Evolutionary conservation across 2,888 invertebrate genomes (phyloP).

Genomic region (Mimumesa dahlbomi): DNA sequence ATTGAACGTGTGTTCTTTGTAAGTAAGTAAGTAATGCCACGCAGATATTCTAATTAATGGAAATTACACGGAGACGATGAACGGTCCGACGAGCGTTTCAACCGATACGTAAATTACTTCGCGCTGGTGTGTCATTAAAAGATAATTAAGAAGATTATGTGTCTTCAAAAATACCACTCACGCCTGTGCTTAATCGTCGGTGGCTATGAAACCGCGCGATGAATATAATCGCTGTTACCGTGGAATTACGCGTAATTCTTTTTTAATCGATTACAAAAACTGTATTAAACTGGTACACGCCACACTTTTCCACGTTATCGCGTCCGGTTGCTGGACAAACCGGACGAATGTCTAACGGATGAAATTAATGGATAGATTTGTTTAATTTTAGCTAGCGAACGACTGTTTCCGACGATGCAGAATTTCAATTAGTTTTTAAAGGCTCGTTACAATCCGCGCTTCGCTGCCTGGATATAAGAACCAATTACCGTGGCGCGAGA

Average conservation of each 20-base stretch:
- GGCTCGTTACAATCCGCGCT: constrained; percentile 23
- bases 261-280: background rate
- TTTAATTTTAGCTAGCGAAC: background rate
- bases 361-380: too few species aligned
- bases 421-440: constrained; percentile 38
- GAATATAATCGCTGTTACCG: too few species aligned
- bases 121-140: constrained; percentile 42
- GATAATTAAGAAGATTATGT: constrained; percentile 47
- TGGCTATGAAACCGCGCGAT: background rate
- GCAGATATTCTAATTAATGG: constrained; percentile 26
- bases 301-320: too few species aligned
- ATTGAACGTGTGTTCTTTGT: constrained; percentile 5
- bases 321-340: too few species aligned
- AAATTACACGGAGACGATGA: constrained; percentile 18
- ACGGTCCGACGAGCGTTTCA: constrained; percentile 11
- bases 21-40: too few species aligned
- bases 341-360: background rate
- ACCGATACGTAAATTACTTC: constrained; percentile 42
- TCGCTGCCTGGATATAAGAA: constrained; percentile 47
- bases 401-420: background rate
- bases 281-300: background rate
- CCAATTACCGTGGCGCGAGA: constrained; percentile 46
- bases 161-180: constrained; percentile 17
- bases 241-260: background rate
- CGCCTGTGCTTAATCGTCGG: constrained; percentile 1